Evolutionary conservation across 2,888 invertebrate genomes (phyloP).

Genomic region (Acanthacorydalis orientalis): DNA sequence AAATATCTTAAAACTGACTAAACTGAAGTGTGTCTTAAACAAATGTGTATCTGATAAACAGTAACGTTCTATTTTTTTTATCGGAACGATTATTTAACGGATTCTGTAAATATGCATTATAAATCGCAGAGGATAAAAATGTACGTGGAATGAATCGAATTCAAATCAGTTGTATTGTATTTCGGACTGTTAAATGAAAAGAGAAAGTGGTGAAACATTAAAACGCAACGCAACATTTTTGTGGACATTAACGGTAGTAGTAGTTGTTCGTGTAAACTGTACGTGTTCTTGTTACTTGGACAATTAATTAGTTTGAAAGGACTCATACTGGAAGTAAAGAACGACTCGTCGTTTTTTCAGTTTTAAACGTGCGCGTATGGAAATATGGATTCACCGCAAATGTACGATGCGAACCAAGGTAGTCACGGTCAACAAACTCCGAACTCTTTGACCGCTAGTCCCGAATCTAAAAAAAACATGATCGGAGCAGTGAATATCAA

Average conservation of each 20-base stretch:
- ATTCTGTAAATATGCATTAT: too few species aligned
- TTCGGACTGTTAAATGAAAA: neutral
- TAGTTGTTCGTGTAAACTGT: neutral
- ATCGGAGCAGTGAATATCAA: slow-evolving; percentile 13
- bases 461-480: slow-evolving; percentile 23
- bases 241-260: neutral
- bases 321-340: neutral
- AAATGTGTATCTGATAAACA: too few species aligned
- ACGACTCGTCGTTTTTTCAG: neutral
- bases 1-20: too few species aligned
- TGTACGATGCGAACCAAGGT: slow-evolving; percentile 60
- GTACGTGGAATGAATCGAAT: neutral
- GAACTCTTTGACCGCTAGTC: slow-evolving; percentile 31
- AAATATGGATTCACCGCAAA: slow-evolving; percentile 67
- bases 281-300: too few species aligned
- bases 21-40: too few species aligned
- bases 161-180: neutral
- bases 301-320: neutral
- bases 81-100: too few species aligned
- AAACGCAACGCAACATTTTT: neutral
- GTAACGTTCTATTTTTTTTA: too few species aligned
- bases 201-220: neutral
- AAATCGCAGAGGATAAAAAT: too few species aligned
- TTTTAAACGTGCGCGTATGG: too few species aligned
- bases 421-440: slow-evolving; percentile 41